phyloP scores from a whole-genome alignment of 2,888 invertebrate genomes.

The Parelbella ahira region DNA sequence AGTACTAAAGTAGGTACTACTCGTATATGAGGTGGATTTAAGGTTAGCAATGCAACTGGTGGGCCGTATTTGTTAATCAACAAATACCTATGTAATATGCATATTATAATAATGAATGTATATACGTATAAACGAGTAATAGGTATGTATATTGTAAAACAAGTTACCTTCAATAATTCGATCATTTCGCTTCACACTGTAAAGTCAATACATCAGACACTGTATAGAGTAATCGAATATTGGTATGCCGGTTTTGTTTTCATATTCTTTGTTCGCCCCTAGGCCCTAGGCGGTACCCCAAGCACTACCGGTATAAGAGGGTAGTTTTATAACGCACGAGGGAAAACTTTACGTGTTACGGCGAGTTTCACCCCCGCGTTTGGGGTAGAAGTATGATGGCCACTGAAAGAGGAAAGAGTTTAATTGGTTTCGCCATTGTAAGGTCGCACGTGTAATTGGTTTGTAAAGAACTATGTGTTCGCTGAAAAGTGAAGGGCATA shows the following conservation, averaged over 20 bases:
- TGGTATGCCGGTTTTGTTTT: no score
- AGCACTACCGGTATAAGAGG: slow-evolving; percentile 61
- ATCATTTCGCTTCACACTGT: no score
- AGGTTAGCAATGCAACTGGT: no score
- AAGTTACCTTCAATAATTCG: no score
- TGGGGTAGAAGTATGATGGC: slow-evolving; percentile 49
- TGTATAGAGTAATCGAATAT: neutral
- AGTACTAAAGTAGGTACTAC: no score
- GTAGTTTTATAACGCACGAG: slow-evolving; percentile 73
- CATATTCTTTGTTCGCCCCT: slow-evolving; percentile 51
- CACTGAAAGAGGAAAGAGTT: slow-evolving; percentile 37
- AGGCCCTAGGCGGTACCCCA: slow-evolving; percentile 56
- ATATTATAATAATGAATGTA: neutral
- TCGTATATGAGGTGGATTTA: no score
- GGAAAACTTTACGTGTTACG: slow-evolving; percentile 70
- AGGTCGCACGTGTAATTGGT: slow-evolving; percentile 16
- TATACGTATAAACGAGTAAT: no score
- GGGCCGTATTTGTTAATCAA: no score
- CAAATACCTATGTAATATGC: no score
- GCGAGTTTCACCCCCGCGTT: slow-evolving; percentile 35
- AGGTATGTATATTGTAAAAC: no score
- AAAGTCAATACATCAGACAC: no score
- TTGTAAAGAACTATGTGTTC: slow-evolving; percentile 14
- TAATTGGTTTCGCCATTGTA: slow-evolving; percentile 23
- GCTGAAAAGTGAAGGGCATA: neutral